Percentiles rank a stretch among this genome's conserved stretches.
phyloP scores from a whole-genome alignment of 2,797 vertebrate genomes.

The Rhyacichthys aspro region DNA sequence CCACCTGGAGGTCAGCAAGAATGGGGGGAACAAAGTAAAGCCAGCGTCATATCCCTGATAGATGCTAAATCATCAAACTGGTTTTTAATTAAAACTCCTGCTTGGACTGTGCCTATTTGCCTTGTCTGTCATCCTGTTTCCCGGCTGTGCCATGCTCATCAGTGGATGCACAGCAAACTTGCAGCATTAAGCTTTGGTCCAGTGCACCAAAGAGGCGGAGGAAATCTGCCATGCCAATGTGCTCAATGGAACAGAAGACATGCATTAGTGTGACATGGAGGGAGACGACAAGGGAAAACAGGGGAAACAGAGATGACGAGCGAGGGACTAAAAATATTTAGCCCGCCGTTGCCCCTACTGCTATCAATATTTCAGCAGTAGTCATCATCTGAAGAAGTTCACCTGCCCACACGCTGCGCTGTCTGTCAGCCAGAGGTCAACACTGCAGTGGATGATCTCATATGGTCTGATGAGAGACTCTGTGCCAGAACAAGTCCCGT shows the following conservation, averaged over 20 bases:
- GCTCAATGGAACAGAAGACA: slow-evolving; percentile 78
- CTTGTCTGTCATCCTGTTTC: slow-evolving; percentile 36
- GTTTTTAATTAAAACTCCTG: slow-evolving; percentile 69
- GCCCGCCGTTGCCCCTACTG: slow-evolving; percentile 47
- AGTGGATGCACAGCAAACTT: slow-evolving; percentile 52
- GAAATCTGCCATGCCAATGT: slow-evolving; percentile 75
- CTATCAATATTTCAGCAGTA: slow-evolving; percentile 74
- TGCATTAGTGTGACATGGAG: slow-evolving; percentile 78
- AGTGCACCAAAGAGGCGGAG: slow-evolving; percentile 62
- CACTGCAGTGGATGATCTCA: slow-evolving; percentile 72
- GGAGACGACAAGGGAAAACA: slow-evolving; percentile 43
- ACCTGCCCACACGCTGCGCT: slow-evolving; percentile 59
- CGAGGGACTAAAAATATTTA: slow-evolving; percentile 72
- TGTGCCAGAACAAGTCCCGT: slow-evolving; percentile 34
- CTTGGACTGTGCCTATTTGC: slow-evolving; percentile 34
- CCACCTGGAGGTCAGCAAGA: slow-evolving; percentile 61
- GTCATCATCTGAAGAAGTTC: slow-evolving; percentile 64
- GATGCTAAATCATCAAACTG: slow-evolving; percentile 66
- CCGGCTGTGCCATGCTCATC: slow-evolving; percentile 12
- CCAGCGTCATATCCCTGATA: slow-evolving; percentile 50
- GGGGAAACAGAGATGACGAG: slow-evolving; percentile 65
- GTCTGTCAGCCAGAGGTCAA: slow-evolving; percentile 76
- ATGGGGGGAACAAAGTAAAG: slow-evolving; percentile 23
- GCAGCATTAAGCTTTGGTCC: slow-evolving; percentile 65
- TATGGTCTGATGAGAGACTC: slow-evolving; percentile 56